Evolutionary conservation across 2,888 invertebrate genomes (phyloP).

Genomic region (Danaus chrysippus): DNA sequence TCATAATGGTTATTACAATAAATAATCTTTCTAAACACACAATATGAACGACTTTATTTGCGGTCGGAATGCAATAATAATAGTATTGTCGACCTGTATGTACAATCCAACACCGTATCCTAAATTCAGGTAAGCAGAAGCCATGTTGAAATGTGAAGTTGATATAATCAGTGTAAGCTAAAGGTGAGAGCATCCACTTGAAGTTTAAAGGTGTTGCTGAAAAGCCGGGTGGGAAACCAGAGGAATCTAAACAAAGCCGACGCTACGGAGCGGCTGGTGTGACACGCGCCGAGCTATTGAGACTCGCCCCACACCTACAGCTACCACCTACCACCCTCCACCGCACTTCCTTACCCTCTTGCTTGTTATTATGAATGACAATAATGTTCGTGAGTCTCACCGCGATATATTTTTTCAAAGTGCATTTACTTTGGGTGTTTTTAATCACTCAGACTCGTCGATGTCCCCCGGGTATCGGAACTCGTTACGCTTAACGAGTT

Average conservation of each 20-base stretch:
- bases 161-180: conserved; percentile 27
- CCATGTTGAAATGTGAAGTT: conserved; percentile 20
- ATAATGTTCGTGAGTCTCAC: conserved; percentile 61
- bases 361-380: conserved; percentile 76
- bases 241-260: conserved; percentile 51
- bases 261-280: conserved; percentile 43
- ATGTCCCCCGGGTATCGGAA: conserved; percentile 59
- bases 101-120: neutral
- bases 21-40: too few relatives aligned
- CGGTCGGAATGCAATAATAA: too few relatives aligned
- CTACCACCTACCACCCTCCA: conserved; percentile 34
- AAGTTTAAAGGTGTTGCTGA: conserved; percentile 36
- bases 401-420: conserved; percentile 65
- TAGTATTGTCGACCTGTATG: too few relatives aligned
- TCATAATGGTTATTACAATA: too few relatives aligned
- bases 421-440: conserved; percentile 70
- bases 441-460: conserved; percentile 59
- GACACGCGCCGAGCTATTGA: conserved; percentile 68
- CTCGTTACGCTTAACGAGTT: conserved; percentile 59
- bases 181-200: conserved; percentile 29
- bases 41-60: too few relatives aligned
- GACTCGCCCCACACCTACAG: conserved; percentile 40
- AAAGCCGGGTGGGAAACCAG: conserved; percentile 39
- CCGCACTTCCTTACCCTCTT: conserved; percentile 37
- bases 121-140: conserved; percentile 11